These are phyloP conservation scores for Cataglyphis rosenhaueri DNA, from an alignment of 2,888 invertebrate species.

Conservation along the genomic window DNA sequence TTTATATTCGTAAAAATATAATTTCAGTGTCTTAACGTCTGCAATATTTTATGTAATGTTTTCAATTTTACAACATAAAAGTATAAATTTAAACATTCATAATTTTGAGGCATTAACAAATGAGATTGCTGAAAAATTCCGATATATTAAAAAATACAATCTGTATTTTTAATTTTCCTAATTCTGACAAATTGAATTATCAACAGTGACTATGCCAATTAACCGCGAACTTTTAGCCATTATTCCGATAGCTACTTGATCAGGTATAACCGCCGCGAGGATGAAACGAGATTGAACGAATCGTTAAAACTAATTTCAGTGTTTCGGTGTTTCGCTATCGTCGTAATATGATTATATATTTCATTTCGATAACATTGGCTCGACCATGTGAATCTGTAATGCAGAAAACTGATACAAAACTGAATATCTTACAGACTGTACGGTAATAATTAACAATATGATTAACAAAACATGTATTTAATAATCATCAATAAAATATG, in stretches of 20 bases:
- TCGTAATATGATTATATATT: background rate
- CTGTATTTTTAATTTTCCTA: background rate
- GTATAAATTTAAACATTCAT: background rate
- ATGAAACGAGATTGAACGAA: constrained; percentile 57
- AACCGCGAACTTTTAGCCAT: constrained; percentile 62
- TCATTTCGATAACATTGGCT: constrained; percentile 20
- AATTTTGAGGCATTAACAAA: background rate
- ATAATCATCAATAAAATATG: background rate
- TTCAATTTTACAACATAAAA: background rate
- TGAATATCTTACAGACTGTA: background rate
- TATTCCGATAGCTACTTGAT: constrained; percentile 72
- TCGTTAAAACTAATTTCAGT: constrained; percentile 70
- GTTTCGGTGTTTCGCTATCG: constrained; percentile 28
- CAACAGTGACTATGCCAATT: constrained; percentile 48
- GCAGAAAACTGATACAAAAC: constrained; percentile 7
- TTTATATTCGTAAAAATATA: background rate
- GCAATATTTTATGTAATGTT: background rate
- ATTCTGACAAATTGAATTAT: constrained; percentile 53
- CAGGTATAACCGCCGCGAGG: constrained; percentile 36
- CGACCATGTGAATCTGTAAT: background rate
- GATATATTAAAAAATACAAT: constrained; percentile 7
- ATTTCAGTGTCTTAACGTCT: background rate
- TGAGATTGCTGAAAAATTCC: background rate
- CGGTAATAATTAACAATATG: constrained; percentile 1
- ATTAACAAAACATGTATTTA: constrained; percentile 7